Percentiles rank a stretch among this genome's conserved stretches.
phyloP scores from a whole-genome alignment of 2,113 vertebrate species.

The Xenopus tropicalis region UCB_Xtro_10.0 CM004445.2:88809001-88809500 shows the following conservation, averaged over 20 bases:
- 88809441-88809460: conserved; percentile 30
- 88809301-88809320: neutral
- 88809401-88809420: neutral
- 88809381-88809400: conserved; percentile 16
- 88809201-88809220: no score
- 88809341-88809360: conserved; percentile 34
- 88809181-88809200: no score
- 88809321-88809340: conserved; percentile 15
- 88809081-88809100: no score
- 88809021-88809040: no score
- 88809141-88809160: no score
- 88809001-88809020: no score
- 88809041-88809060: no score
- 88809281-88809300: neutral
- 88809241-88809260: neutral
- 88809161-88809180: no score
- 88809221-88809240: no score
- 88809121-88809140: no score
- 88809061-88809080: no score
- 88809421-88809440: conserved; percentile 33
- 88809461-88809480: conserved; percentile 31
- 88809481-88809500: conserved; percentile 24
- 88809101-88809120: no score
- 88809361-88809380: conserved; percentile 36
- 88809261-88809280: neutral